Percentiles rank a stretch among this genome's conserved stretches.
These are phyloP conservation scores for Nasonovia ribisnigri DNA, from an alignment of 2,888 invertebrate species.

Conservation along the genomic window DNA sequence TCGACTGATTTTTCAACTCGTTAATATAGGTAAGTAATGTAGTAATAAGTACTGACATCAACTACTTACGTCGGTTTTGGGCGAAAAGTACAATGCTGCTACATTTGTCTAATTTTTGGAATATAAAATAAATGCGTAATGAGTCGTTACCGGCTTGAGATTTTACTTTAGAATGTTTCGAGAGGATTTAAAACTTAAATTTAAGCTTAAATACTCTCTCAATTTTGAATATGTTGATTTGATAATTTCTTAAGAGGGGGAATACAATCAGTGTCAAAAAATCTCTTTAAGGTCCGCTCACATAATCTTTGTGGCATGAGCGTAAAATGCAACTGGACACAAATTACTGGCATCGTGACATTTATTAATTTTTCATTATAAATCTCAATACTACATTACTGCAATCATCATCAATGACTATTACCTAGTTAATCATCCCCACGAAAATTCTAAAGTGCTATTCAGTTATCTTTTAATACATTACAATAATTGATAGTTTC, in stretches of 20 bases:
- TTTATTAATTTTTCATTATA: not conserved
- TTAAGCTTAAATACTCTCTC: not conserved
- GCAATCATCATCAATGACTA: not conserved
- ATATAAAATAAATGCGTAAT: not conserved
- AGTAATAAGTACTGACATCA: too few relatives aligned
- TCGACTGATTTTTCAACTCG: not conserved
- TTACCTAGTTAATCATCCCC: not conserved
- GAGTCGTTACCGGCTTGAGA: not conserved
- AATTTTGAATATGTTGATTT: not conserved
- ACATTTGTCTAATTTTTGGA: not conserved
- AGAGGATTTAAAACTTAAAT: not conserved
- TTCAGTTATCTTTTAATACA: not conserved
- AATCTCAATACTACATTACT: not conserved
- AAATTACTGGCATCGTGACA: not conserved
- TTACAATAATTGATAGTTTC: not conserved
- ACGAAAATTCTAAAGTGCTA: not conserved
- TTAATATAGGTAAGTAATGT: not conserved
- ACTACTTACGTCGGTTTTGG: not conserved
- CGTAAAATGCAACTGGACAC: not conserved
- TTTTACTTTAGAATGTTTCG: not conserved
- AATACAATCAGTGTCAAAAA: not conserved
- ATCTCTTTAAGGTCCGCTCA: not conserved
- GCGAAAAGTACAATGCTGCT: not conserved
- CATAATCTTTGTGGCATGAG: not conserved
- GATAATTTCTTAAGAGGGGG: not conserved